Evolutionary conservation across 2,888 invertebrate species (phyloP).

Genomic region (Dascillus cervinus): DNA sequence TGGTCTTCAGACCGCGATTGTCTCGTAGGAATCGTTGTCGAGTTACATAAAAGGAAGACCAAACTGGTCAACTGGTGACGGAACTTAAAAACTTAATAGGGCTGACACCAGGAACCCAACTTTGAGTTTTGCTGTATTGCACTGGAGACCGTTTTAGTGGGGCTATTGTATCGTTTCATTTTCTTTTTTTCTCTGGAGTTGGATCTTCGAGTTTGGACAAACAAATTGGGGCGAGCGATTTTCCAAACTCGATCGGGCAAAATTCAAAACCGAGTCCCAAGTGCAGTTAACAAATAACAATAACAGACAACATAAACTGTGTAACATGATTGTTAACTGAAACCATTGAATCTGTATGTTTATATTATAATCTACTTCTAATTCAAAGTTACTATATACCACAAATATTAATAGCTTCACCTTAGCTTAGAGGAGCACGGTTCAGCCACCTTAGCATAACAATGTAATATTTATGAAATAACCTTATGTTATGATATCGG

Average conservation of each 20-base stretch:
- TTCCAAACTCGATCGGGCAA: too few relatives aligned
- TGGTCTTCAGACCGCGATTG: constrained; percentile 34
- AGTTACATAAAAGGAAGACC: constrained; percentile 42
- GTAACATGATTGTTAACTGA: constrained; percentile 42
- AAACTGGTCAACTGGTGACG: constrained; percentile 42
- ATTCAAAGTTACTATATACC: constrained; percentile 47
- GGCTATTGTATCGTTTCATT: not conserved
- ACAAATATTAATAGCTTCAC: constrained; percentile 42
- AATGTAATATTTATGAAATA: constrained; percentile 47
- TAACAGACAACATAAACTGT: constrained; percentile 43
- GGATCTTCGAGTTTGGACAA: too few relatives aligned
- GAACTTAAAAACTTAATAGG: constrained; percentile 41
- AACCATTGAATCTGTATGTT: constrained; percentile 45
- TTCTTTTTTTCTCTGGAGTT: too few relatives aligned
- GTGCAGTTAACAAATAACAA: constrained; percentile 40
- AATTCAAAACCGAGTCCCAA: constrained; percentile 5
- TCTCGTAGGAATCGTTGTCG: constrained; percentile 40
- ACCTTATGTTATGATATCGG: constrained; percentile 44
- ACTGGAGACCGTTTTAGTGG: not conserved
- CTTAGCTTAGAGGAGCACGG: constrained; percentile 27
- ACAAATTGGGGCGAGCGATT: too few relatives aligned
- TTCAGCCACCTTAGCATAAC: constrained; percentile 43
- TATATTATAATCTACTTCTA: constrained; percentile 43
- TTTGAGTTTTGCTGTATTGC: not conserved
- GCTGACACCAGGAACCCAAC: constrained; percentile 14